Conservation (phyloP, 2,113 vertebrate genomes). For the Heterotis niloticus region DNA sequence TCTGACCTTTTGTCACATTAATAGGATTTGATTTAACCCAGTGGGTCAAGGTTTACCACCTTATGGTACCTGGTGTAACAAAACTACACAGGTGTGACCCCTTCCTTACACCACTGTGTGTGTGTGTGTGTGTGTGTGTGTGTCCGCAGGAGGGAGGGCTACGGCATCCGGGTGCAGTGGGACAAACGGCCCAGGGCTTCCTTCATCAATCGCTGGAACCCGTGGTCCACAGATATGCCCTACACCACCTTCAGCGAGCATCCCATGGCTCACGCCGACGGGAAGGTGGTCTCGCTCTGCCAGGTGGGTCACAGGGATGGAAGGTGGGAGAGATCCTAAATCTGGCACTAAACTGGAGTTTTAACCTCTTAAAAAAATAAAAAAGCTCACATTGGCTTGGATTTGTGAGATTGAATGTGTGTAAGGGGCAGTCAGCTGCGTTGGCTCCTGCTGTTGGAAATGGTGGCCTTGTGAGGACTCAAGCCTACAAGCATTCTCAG, state of each 20-base stretch:
- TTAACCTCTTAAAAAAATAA: too few species aligned
- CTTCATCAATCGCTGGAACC: slow-evolving; percentile 91
- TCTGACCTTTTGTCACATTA: too few species aligned
- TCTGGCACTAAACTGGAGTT: too few species aligned
- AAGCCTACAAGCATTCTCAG: background rate
- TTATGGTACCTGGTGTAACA: too few species aligned
- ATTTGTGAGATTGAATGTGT: too few species aligned
- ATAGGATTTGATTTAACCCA: too few species aligned
- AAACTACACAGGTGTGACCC: background rate
- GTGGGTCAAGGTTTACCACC: too few species aligned
- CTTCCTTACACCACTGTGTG: background rate
- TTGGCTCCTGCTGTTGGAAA: too few species aligned
- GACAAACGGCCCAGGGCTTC: slow-evolving; percentile 83
- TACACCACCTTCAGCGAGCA: slow-evolving; percentile 88
- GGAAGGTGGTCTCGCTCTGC: slow-evolving; percentile 85
- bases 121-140: slow-evolving; percentile 1
- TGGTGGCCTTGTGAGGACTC: too few species aligned
- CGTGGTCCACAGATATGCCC: slow-evolving; percentile 89
- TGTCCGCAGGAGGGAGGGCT: slow-evolving; percentile 77
- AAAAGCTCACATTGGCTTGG: too few species aligned
- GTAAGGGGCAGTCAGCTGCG: too few species aligned
- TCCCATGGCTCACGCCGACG: slow-evolving; percentile 82
- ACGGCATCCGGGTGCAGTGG: slow-evolving; percentile 86
- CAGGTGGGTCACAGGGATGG: slow-evolving; percentile 63
- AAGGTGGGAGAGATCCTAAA: too few species aligned